Percentiles rank a stretch among this genome's conserved stretches.
phyloP scores from a whole-genome alignment of 2,888 invertebrate genomes.

The Spicauda simplicius region DNA sequence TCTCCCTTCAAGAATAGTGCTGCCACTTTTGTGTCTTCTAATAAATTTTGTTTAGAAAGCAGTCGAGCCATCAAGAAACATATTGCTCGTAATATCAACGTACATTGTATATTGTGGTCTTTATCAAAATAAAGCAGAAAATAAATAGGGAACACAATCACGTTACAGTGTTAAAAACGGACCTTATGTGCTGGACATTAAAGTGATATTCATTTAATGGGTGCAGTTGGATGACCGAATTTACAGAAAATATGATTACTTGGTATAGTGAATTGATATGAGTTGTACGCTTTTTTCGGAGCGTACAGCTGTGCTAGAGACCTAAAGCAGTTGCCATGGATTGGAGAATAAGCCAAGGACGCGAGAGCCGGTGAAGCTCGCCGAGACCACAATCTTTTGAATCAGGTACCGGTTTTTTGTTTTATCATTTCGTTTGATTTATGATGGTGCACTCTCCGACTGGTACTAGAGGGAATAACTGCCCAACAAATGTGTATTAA shows the following conservation, averaged over 20 bases:
- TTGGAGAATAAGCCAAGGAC: slow-evolving; percentile 68
- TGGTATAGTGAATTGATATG: slow-evolving; percentile 60
- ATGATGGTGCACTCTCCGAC: slow-evolving; percentile 56
- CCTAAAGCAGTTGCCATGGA: slow-evolving; percentile 64
- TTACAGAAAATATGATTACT: slow-evolving; percentile 60
- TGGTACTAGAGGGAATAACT: not conserved
- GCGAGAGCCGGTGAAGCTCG: slow-evolving; percentile 70
- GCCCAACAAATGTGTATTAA: not conserved
- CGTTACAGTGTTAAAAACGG: slow-evolving; percentile 57
- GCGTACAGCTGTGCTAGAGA: slow-evolving; percentile 41
- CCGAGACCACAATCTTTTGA: slow-evolving; percentile 77
- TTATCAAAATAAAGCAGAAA: slow-evolving; percentile 79
- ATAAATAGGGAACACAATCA: slow-evolving; percentile 76
- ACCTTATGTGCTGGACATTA: slow-evolving; percentile 58
- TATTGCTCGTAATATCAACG: not conserved
- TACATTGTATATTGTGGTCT: slow-evolving; percentile 46
- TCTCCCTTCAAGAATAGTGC: slow-evolving; percentile 50
- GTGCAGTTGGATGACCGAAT: slow-evolving; percentile 54
- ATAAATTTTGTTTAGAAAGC: slow-evolving; percentile 24
- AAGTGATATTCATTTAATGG: slow-evolving; percentile 58
- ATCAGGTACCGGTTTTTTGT: slow-evolving; percentile 84
- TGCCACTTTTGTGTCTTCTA: slow-evolving; percentile 30
- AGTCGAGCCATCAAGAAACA: not conserved
- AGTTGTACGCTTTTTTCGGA: slow-evolving; percentile 51
- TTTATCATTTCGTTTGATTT: slow-evolving; percentile 83